These are phyloP conservation scores for Caranx melampygus DNA, from an alignment of 2,113 vertebrate genomes.

Conservation along the genomic window DNA sequence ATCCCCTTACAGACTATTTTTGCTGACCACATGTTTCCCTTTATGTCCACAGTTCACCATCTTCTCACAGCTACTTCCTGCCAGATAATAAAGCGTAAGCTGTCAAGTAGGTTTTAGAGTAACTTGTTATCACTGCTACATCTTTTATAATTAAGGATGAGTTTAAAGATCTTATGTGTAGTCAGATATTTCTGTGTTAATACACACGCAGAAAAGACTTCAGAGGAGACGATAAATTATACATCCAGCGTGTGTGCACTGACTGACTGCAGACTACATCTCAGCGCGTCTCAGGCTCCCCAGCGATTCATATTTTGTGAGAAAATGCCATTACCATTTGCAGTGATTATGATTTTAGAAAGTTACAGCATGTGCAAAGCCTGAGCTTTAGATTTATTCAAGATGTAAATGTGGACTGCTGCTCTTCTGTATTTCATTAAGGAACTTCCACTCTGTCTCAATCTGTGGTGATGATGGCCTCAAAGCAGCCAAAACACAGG, in stretches of 20 bases:
- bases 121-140: not conserved
- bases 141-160: not conserved
- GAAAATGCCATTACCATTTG: slow-evolving; percentile 34
- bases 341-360: slow-evolving; percentile 48
- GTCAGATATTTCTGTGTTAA: not conserved
- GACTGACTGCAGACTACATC: slow-evolving; percentile 27
- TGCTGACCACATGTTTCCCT: no score
- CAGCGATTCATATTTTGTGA: slow-evolving; percentile 26
- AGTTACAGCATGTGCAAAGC: slow-evolving; percentile 29
- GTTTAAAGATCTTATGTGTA: not conserved
- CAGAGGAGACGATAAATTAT: slow-evolving; percentile 51
- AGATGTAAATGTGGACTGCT: slow-evolving; percentile 12
- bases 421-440: slow-evolving; percentile 24
- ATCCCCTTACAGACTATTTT: no score
- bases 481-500: no score
- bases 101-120: not conserved
- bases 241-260: slow-evolving; percentile 19
- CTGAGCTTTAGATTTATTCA: slow-evolving; percentile 22
- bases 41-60: no score
- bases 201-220: slow-evolving; percentile 28
- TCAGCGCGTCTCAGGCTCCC: slow-evolving; percentile 7
- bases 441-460: not conserved
- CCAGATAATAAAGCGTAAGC: no score
- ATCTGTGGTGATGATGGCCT: no score
- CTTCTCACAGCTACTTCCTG: no score